A percentile compares a stretch with the other conserved stretches of the same genome.
phyloP scores from a whole-genome alignment of 1,140 invertebrate genomes.

The Drosophila ohnishii region DNA sequence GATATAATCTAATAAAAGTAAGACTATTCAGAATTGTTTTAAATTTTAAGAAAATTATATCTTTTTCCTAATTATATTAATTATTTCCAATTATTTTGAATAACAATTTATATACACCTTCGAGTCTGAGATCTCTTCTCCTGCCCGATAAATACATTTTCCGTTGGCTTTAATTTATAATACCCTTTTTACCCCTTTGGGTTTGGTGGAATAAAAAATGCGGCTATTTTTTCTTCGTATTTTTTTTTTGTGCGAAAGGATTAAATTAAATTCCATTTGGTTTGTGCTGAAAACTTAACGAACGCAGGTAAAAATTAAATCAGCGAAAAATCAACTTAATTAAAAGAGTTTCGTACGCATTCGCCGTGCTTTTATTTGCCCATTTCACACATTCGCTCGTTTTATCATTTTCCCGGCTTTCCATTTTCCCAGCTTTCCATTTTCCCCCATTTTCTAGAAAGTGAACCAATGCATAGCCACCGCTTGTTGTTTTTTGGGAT shows the following conservation, averaged over 20 bases:
- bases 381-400: conserved; percentile 19
- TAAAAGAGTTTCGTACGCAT: conserved; percentile 56
- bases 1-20: too few species aligned
- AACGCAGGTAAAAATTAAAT: conserved; percentile 65
- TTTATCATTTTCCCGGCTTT: conserved; percentile 20
- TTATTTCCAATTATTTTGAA: too few species aligned
- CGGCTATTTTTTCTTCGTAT: conserved; percentile 42
- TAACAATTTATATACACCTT: not conserved
- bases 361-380: conserved; percentile 46
- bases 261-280: conserved; percentile 78
- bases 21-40: too few species aligned
- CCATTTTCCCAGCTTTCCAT: conserved; percentile 4
- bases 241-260: conserved; percentile 60
- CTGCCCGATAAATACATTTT: not conserved
- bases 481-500: conserved; percentile 15
- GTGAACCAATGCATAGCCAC: conserved; percentile 15
- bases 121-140: not conserved
- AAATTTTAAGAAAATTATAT: too few species aligned
- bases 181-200: not conserved
- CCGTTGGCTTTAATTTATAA: not conserved
- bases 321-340: conserved; percentile 77
- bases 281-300: conserved; percentile 37
- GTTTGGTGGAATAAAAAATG: conserved; percentile 10
- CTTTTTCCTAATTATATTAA: too few species aligned
- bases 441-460: conserved; percentile 34